Percentiles rank a stretch among this genome's conserved stretches.
Evolutionary conservation across 2,888 invertebrate genomes (phyloP).

Genomic region (Psococerastis gibbosa): DNA sequence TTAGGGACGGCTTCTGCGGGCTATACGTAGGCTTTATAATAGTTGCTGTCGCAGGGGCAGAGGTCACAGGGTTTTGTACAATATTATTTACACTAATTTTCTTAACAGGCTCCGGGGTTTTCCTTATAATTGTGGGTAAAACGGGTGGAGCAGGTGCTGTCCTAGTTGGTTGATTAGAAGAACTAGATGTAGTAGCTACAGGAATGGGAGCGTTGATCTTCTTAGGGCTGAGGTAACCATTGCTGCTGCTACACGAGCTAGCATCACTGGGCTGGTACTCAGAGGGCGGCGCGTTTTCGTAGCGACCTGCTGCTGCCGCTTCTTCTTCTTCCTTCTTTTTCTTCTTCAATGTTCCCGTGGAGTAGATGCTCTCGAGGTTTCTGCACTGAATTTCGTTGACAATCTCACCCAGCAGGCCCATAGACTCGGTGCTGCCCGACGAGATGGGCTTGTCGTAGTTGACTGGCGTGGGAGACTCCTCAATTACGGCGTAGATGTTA

Average conservation of each 20-base stretch:
- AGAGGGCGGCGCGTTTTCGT: conserved; percentile 16
- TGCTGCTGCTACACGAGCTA: conserved; percentile 37
- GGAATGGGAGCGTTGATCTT: conserved; percentile 28
- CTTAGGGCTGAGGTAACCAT: conserved; percentile 53
- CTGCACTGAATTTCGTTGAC: conserved; percentile 72
- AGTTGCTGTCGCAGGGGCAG: no score
- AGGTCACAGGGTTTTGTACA: no score
- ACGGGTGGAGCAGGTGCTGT: no score
- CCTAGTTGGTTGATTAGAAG: no score
- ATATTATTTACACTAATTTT: conserved; percentile 20
- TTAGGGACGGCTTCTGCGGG: no score
- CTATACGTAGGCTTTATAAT: no score
- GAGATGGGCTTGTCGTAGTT: conserved; percentile 9
- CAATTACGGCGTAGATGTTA: conserved; percentile 75
- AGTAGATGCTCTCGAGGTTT: conserved; percentile 74
- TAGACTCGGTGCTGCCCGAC: conserved; percentile 42
- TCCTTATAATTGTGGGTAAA: no score
- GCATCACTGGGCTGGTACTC: conserved; percentile 19
- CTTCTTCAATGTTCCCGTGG: conserved; percentile 47
- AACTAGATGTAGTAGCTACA: conserved; percentile 18
- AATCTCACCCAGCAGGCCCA: conserved; percentile 68
- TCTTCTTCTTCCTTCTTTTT: conserved; percentile 34
- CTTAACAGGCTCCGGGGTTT: conserved; percentile 21
- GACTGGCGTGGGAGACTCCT: conserved; percentile 41
- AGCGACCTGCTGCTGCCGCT: conserved; percentile 25